Percentiles rank a stretch among this genome's conserved stretches.
phyloP scores from a whole-genome alignment of 2,797 vertebrate species.

The Delichon dasypus region DNA sequence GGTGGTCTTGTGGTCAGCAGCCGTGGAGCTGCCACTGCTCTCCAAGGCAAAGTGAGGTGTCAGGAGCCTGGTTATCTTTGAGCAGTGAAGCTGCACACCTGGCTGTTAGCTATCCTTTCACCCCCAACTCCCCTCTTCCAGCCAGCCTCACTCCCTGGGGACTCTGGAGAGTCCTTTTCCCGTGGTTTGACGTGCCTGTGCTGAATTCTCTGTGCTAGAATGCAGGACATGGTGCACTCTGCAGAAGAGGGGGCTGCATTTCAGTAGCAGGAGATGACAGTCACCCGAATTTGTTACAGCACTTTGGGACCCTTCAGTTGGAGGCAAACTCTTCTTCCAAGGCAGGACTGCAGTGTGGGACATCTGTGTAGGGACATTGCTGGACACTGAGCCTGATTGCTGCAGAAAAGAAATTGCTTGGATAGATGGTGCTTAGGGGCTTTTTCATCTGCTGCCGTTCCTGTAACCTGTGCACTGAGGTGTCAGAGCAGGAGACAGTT shows the following conservation, averaged over 20 bases:
- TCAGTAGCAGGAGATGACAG: background rate
- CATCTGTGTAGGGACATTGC: conserved; percentile 29
- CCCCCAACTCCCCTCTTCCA: background rate
- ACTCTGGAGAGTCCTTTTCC: background rate
- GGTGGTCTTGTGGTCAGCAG: background rate
- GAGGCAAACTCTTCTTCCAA: conserved; percentile 6
- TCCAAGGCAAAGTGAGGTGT: background rate
- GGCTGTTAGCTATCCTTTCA: background rate
- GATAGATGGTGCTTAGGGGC: background rate
- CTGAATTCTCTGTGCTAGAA: background rate
- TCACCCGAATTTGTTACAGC: conserved; percentile 12
- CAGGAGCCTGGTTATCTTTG: background rate
- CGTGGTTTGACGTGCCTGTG: background rate
- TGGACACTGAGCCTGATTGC: background rate
- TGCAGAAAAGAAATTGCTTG: background rate
- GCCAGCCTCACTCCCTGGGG: background rate
- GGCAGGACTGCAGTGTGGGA: background rate
- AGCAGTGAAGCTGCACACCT: background rate
- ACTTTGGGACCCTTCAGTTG: conserved; percentile 72
- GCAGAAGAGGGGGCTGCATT: background rate
- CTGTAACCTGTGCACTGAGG: background rate
- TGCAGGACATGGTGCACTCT: fast-evolving
- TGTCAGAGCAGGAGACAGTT: background rate
- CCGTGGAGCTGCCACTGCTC: background rate
- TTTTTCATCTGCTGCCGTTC: background rate